Evolutionary conservation across 2,113 vertebrate genomes (phyloP), one percentile per base, ranked within the genome.

Genomic region (Beaufortia kweichowensis): DNA sequence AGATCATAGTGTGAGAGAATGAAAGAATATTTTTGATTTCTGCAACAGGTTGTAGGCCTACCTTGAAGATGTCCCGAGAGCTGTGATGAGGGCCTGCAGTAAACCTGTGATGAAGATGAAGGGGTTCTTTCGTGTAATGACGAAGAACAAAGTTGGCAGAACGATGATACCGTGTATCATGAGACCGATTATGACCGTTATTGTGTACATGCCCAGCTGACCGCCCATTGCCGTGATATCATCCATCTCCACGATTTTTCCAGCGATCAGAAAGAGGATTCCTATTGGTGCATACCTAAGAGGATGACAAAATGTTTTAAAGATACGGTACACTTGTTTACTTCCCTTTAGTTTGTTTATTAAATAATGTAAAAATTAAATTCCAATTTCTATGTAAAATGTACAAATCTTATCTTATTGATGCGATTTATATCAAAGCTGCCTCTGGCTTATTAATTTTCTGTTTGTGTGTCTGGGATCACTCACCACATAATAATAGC

Each of bases 171-270:
- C 96, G 0, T 99, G 97, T 78, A 99, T 97, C 77, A 95, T 84
- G 60, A 99, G 86, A 56, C 97, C 97, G 0, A 97, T 92, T 41
- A 99, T 98, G 24, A 99, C 97, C 0, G 97, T 98, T 68, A 98
- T 87, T 0, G 96, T 98, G 53, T 99, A 99, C 97, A 98, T 99
- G 81, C 95, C 97, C 77, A 99, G 91, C 86, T 98, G 97, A 0
- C 97, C 96, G 1, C 97, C 96, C 3, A 99, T 97, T 77, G 96
- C 93, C 1, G 95, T 96, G 90, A 98, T 94, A 77, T 99, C 96
- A 77, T 99, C 96, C 97, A 99, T 99, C 88, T 99, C 97, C 65
- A 98, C 95, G 46, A 99, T 99, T 88, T 99, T 99, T 39, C 97
- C 97, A 66, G 97, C 96, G 59, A 99, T 98, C 77, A 99, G 83